Base-by-base conservation (phyloP, 2,888 invertebrate species). In the Dasysyrphus albostriatus region DNA sequence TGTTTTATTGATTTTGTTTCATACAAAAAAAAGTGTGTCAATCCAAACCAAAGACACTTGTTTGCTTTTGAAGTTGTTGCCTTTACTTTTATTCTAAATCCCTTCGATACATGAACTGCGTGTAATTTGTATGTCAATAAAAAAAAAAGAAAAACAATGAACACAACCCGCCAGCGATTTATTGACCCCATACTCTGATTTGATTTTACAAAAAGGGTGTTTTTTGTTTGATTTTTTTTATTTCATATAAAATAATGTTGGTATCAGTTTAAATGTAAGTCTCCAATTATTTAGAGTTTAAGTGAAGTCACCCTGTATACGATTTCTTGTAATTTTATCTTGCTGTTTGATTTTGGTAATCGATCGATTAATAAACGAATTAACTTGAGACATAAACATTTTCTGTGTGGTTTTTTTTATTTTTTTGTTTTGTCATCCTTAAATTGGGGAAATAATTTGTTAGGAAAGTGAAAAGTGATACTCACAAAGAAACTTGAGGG, bases 71-170 rank as follows among this genome's bases (percentile, higher is more conserved):
- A 6, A 51, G 49, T 39, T 61, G 51, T 54, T 51, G 63, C 29
- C 47, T 56, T 47, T 34, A n/a, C 16, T n/a, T 34, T 37, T 10
- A 65, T 56, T 56, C 76, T 44, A 39, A 76, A 56, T 70, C 76
- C 76, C 37, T 79, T 37, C n/a, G 54, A 63, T 58, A 16, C 19
- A n/a, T 12, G n/a, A 63, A 63, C 51, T 80, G 72, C 58, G 83
- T 84, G 70, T 58, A 80, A 44, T 67, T 32, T 24, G 2, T 70
- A 58, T 75, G 70, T 80, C 83, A 84, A 83, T 63, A 75, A 42
- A 42, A 61, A 37, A 37, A 37, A 19, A 10, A 14, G 16, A n/a
- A 29, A n/a, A 59, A 44, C 56, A n/a, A 24, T 24, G 24, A 72
- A 44, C 14, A 58, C 19, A 76, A 44, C 58, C 42, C 1, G 24